phyloP scores from a whole-genome alignment of 2,888 invertebrate genomes.

The Pasiphila rectangulata region DNA sequence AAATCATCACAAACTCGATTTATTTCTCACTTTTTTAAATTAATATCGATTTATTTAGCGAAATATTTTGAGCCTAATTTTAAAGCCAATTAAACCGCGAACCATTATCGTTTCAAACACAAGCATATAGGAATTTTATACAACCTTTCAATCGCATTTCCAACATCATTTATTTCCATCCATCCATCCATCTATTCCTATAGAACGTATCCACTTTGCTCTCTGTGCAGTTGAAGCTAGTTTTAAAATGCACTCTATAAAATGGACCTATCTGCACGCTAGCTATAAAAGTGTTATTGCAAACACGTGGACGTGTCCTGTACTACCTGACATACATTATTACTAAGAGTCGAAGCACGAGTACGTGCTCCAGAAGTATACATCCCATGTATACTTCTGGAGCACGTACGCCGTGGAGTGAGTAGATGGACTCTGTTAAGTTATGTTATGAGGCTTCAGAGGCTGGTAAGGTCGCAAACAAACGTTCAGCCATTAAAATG shows the following conservation, averaged over 20 bases:
- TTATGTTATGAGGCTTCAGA: slow-evolving; percentile 15
- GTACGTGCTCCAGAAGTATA: no score
- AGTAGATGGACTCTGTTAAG: slow-evolving; percentile 15
- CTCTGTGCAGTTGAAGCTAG: background rate
- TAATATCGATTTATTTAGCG: no score
- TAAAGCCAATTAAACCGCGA: no score
- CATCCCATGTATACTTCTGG: slow-evolving; percentile 21
- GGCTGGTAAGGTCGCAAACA: slow-evolving; percentile 24
- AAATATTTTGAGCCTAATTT: no score
- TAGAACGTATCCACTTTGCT: background rate
- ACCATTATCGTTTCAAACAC: no score
- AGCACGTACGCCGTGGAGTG: slow-evolving; percentile 26
- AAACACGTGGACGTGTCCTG: slow-evolving; percentile 18
- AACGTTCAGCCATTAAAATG: background rate
- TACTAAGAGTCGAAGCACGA: background rate
- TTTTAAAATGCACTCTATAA: slow-evolving; percentile 13
- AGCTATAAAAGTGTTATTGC: slow-evolving; percentile 15
- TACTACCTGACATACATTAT: slow-evolving; percentile 13
- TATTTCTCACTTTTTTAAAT: no score
- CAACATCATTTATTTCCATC: background rate
- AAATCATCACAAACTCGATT: no score
- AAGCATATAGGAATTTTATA: no score
- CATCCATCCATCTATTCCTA: background rate
- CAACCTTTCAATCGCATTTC: slow-evolving; percentile 1
- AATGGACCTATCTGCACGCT: slow-evolving; percentile 10